Evolutionary conservation across 2,113 vertebrate species (phyloP).

Genomic region (Plectropomus leopardus): DNA sequence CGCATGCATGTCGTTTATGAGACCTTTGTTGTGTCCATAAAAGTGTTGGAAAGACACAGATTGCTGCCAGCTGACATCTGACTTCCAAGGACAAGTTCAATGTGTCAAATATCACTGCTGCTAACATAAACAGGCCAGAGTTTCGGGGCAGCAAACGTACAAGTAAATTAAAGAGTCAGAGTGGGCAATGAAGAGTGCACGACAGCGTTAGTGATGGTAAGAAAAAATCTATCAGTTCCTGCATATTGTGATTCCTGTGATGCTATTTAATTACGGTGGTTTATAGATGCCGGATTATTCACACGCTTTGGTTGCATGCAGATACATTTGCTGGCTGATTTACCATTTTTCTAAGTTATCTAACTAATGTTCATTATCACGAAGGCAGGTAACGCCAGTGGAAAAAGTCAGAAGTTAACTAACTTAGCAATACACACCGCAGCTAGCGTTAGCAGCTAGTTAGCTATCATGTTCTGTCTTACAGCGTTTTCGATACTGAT

Average conservation of each 20-base stretch:
- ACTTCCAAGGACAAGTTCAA: constrained; percentile 55
- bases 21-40: not conserved
- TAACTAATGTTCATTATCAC: too few species aligned
- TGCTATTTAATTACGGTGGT: not conserved
- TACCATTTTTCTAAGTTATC: rapidly evolving
- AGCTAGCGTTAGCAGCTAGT: constrained; percentile 52
- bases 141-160: not conserved
- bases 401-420: not conserved
- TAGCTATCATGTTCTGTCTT: constrained; percentile 29
- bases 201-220: not conserved
- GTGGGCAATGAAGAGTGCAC: not conserved
- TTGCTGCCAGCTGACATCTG: constrained; percentile 15
- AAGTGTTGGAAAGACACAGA: not conserved
- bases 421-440: not conserved
- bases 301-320: not conserved
- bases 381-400: not conserved
- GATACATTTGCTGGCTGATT: rapidly evolving
- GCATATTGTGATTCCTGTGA: not conserved
- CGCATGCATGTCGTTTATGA: not conserved
- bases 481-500: too few species aligned
- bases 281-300: not conserved
- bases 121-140: not conserved
- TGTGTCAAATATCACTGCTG: not conserved
- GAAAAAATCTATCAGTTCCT: not conserved
- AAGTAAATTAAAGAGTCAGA: not conserved